A percentile compares a stretch with the other conserved stretches of the same genome.
Conservation (phyloP, 2,797 vertebrate species). For the Ctenopoma multispine region DNA sequence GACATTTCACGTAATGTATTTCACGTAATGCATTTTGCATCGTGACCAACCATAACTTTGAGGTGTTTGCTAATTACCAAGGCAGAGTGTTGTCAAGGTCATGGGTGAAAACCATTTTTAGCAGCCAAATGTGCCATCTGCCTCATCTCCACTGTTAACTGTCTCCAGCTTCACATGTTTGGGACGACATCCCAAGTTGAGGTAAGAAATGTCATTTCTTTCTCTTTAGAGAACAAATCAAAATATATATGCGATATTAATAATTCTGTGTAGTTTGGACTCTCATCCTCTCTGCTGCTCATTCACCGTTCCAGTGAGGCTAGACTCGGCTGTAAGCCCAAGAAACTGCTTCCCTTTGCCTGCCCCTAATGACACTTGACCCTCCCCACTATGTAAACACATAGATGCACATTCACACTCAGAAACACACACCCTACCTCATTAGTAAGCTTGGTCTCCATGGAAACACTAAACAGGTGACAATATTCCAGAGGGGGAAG, state of each 20-base stretch:
- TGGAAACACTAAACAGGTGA: conserved; percentile 82
- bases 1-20: no score
- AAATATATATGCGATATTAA: neutral
- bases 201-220: conserved; percentile 11
- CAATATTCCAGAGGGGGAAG: conserved; percentile 66
- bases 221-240: neutral
- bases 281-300: neutral
- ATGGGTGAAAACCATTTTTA: conserved; percentile 74
- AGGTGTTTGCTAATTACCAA: conserved; percentile 48
- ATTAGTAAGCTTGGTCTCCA: conserved; percentile 83
- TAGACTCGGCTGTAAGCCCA: conserved; percentile 37
- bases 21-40: neutral
- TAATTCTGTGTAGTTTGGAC: neutral
- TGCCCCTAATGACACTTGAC: conserved; percentile 54
- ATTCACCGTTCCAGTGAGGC: conserved; percentile 5
- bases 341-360: conserved; percentile 49
- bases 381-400: conserved; percentile 32
- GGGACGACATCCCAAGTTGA: conserved; percentile 13
- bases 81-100: conserved; percentile 64
- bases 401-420: conserved; percentile 28
- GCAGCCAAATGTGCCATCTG: conserved; percentile 72
- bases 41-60: conserved; percentile 39
- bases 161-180: conserved; percentile 54
- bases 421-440: conserved; percentile 70
- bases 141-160: conserved; percentile 69